phyloP scores from a whole-genome alignment of 2,113 vertebrate genomes.

The Gallinago paraguaiae region DNA sequence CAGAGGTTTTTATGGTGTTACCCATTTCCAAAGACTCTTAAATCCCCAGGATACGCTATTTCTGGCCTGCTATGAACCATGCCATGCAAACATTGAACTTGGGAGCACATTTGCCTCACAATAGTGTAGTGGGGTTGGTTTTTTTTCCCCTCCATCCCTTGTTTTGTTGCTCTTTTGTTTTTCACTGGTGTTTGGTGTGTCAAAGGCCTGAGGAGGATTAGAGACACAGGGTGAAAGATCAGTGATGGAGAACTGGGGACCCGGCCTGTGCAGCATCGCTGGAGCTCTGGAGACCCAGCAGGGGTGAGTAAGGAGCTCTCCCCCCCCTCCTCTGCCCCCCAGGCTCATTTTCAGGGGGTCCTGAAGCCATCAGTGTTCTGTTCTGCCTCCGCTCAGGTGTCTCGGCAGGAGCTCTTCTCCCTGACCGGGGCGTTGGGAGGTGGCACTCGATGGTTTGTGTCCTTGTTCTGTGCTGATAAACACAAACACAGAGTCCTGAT shows the following conservation, averaged over 20 bases:
- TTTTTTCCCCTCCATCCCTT: not conserved
- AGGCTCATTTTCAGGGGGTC: accelerated
- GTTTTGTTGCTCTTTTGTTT: not conserved
- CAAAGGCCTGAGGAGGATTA: not conserved
- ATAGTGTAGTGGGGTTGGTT: accelerated
- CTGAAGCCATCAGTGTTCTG: accelerated
- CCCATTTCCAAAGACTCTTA: not conserved
- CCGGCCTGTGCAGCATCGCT: not conserved
- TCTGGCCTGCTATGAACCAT: not conserved
- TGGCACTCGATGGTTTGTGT: accelerated
- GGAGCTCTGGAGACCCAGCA: not conserved
- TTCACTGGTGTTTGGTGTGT: not conserved
- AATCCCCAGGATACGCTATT: not conserved
- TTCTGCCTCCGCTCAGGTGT: accelerated
- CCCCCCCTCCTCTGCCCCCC: not conserved
- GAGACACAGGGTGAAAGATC: not conserved
- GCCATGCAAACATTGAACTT: not conserved
- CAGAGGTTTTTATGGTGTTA: not conserved
- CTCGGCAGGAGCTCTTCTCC: not conserved
- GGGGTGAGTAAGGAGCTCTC: not conserved
- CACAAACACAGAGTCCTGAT: not conserved
- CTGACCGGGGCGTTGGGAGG: accelerated
- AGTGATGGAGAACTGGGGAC: not conserved
- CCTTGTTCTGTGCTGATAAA: no score
- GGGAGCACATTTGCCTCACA: not conserved